These are phyloP conservation scores for Pseudomyrmex flavicornis DNA, from an alignment of 1,140 invertebrate genomes.

Conservation along the genomic window DNA sequence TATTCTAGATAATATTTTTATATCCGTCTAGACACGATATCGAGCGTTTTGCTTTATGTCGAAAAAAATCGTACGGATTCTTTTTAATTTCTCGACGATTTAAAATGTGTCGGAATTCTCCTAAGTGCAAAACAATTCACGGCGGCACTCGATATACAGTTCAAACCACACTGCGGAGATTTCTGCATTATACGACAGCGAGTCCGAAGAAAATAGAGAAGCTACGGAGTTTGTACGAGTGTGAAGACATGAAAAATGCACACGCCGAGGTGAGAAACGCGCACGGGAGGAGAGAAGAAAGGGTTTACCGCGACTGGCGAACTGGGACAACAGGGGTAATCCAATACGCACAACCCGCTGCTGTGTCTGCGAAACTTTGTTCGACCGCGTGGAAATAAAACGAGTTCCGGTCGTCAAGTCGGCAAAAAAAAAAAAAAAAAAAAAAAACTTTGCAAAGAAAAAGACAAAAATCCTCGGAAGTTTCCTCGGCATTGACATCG, in stretches of 20 bases:
- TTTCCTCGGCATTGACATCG: constrained; percentile 30
- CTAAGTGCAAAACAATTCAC: too few relatives aligned
- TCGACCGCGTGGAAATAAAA: constrained; percentile 13
- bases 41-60: too few relatives aligned
- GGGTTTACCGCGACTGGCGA: constrained; percentile 1
- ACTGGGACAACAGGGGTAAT: constrained; percentile 55
- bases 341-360: constrained; percentile 31
- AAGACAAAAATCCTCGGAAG: neutral
- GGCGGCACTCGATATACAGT: neutral
- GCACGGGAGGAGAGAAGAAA: neutral
- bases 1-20: too few relatives aligned
- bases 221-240: neutral
- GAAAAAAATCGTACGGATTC: too few relatives aligned
- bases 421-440: neutral
- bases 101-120: too few relatives aligned
- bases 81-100: too few relatives aligned
- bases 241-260: constrained; percentile 63
- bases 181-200: neutral
- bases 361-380: constrained; percentile 3
- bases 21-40: too few relatives aligned
- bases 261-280: constrained; percentile 34
- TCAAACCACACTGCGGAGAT: neutral
- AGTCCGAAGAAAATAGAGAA: constrained; percentile 16
- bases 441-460: neutral
- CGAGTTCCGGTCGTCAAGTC: neutral